Conservation (phyloP, 2,113 vertebrate genomes). For the Anarrhichthys ocellatus region DNA sequence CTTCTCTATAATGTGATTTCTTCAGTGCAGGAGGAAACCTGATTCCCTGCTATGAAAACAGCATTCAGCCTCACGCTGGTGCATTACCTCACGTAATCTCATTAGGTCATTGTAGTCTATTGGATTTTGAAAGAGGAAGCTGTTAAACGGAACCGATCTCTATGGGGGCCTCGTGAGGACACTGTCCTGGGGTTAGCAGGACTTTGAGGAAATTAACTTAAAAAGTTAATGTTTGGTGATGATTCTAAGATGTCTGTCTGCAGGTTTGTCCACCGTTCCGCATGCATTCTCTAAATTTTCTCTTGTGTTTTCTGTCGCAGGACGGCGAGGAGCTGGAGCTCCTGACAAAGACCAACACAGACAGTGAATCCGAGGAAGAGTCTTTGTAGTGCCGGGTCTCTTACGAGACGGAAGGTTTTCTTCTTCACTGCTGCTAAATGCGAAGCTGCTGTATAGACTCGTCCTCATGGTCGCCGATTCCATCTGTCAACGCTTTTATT, state of each 20-base stretch:
- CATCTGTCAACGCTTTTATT: constrained; percentile 7
- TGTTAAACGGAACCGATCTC: neutral
- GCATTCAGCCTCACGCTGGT: constrained; percentile 19
- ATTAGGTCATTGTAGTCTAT: constrained; percentile 33
- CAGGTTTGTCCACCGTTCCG: neutral
- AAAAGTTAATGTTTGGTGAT: neutral
- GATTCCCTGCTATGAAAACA: constrained; percentile 51
- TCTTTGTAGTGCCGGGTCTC: constrained; percentile 76
- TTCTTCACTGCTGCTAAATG: neutral
- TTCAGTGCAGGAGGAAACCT: constrained; percentile 33
- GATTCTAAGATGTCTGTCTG: neutral
- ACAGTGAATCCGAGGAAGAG: constrained; percentile 92
- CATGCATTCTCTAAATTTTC: constrained; percentile 1
- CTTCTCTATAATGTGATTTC: constrained; percentile 60
- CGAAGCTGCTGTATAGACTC: neutral
- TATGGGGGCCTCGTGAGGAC: constrained; percentile 1
- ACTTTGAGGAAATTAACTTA: neutral
- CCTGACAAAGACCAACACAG: constrained; percentile 88
- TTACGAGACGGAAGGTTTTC: neutral
- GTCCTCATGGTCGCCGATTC: neutral
- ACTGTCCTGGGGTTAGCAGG: neutral
- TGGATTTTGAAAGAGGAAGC: constrained; percentile 35
- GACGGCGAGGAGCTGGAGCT: constrained; percentile 96
- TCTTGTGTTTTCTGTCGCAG: constrained; percentile 75
- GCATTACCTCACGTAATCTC: constrained; percentile 24